These are phyloP conservation scores for Tinamus guttatus DNA, from an alignment of 2,113 vertebrate genomes.

Conservation along the genomic window DNA sequence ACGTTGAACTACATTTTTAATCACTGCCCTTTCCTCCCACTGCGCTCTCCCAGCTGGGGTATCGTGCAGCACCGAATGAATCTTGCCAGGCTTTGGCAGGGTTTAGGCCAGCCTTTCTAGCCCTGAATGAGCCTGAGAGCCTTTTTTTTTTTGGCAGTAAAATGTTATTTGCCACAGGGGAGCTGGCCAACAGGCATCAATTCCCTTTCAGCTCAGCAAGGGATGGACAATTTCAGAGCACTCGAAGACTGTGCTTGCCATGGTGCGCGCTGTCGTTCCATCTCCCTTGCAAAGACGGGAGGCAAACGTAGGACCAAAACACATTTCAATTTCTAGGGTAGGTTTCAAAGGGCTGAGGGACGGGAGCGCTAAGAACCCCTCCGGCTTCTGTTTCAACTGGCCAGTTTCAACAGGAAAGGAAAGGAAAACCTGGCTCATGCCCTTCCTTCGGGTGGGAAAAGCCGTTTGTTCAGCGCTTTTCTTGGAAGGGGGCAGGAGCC, in stretches of 20 bases:
- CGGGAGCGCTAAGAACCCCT: not conserved
- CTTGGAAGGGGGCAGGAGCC: not conserved
- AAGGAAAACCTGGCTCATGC: not conserved
- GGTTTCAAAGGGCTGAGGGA: not conserved
- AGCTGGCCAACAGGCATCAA: not conserved
- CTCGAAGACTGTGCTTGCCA: not conserved
- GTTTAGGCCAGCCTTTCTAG: not conserved
- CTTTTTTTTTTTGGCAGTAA: not conserved
- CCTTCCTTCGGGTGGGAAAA: not conserved
- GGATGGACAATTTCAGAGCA: not conserved
- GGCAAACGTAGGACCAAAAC: not conserved
- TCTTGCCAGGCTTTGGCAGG: not conserved
- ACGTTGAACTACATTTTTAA: not conserved
- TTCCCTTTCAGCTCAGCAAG: accelerated
- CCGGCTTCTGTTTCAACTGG: too few species aligned
- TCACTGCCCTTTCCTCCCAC: not conserved
- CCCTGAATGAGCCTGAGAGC: not conserved
- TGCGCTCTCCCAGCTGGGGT: not conserved
- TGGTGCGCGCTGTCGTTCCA: not conserved
- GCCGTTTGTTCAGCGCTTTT: not conserved
- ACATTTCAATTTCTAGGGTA: not conserved
- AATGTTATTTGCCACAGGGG: not conserved
- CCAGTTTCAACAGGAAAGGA: too few species aligned
- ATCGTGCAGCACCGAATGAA: not conserved
- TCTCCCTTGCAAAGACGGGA: not conserved